Conservation (phyloP, 37 sponge, comb jelly and placozoan species). For the Hexactinellida sp. region DNA sequence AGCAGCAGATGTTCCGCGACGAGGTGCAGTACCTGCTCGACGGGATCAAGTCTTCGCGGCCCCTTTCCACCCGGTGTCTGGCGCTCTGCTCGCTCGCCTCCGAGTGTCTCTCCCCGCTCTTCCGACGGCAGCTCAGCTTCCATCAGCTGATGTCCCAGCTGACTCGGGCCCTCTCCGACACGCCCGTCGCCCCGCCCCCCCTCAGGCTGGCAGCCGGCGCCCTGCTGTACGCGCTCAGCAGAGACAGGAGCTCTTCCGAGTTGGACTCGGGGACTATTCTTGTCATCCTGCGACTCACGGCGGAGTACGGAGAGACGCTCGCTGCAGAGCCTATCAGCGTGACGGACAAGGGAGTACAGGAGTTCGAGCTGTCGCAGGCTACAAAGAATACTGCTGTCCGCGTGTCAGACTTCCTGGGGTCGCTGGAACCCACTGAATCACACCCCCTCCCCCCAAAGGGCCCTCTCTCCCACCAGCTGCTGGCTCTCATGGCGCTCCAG, state of each 20-base stretch:
- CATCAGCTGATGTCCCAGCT: slow-evolving; percentile 10
- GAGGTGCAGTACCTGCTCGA: slow-evolving; percentile 5
- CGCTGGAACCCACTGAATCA: neutral
- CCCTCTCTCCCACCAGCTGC: neutral
- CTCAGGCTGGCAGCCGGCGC: neutral
- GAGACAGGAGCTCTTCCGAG: neutral
- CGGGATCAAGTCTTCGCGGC: neutral
- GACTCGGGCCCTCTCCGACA: neutral
- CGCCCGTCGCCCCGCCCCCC: neutral
- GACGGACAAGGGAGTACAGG: neutral
- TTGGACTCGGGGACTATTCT: neutral
- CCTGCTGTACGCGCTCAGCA: neutral
- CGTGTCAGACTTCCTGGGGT: neutral
- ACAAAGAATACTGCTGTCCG: neutral
- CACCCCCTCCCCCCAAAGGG: neutral
- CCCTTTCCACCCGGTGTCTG: neutral
- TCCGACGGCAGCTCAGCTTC: neutral
- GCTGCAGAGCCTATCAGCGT: neutral
- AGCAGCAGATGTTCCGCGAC: slow-evolving; percentile 14
- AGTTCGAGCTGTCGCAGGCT: neutral
- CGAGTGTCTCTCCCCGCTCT: neutral
- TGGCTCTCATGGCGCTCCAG: neutral
- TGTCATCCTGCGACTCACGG: neutral
- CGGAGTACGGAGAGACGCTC: neutral
- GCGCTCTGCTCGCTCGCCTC: neutral